A percentile compares a stretch with the other conserved stretches of the same genome.
Conservation (phyloP, 2,797 vertebrate genomes). For the Loris lydekkerianus region DNA sequence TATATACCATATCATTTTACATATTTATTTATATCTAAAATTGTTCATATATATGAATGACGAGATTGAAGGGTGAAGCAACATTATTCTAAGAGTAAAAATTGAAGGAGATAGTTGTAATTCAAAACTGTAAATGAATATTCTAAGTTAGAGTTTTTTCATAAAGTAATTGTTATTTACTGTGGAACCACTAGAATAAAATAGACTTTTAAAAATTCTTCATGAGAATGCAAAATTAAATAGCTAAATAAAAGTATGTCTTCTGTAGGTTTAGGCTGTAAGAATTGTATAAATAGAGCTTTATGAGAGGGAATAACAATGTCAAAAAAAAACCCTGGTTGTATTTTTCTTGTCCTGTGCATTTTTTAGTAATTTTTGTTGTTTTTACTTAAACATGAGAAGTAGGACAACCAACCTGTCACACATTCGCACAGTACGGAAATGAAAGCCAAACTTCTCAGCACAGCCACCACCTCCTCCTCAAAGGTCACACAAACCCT, state of each 20-base stretch:
- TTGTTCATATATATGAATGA: not conserved
- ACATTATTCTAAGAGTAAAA: not conserved
- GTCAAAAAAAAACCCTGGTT: not conserved
- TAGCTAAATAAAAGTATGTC: not conserved
- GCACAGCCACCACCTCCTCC: fast-evolving
- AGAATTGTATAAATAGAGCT: not conserved
- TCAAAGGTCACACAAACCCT: not conserved
- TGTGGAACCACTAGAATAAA: constrained; percentile 46
- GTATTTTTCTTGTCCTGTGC: not conserved
- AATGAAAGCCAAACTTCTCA: not conserved
- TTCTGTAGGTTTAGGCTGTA: not conserved
- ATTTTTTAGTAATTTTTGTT: not conserved
- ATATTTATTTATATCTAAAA: not conserved
- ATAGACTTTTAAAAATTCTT: not conserved
- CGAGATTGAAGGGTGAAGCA: not conserved
- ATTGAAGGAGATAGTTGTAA: not conserved
- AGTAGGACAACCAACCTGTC: not conserved
- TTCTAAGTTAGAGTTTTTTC: not conserved
- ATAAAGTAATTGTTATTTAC: not conserved
- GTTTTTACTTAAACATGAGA: not conserved
- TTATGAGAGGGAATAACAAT: not conserved
- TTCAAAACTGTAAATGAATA: not conserved
- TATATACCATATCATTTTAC: not conserved
- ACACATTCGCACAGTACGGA: not conserved
- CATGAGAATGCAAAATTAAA: constrained; percentile 13